Evolutionary conservation across 2,888 invertebrate genomes (phyloP).

Genomic region (Lasius platythorax): DNA sequence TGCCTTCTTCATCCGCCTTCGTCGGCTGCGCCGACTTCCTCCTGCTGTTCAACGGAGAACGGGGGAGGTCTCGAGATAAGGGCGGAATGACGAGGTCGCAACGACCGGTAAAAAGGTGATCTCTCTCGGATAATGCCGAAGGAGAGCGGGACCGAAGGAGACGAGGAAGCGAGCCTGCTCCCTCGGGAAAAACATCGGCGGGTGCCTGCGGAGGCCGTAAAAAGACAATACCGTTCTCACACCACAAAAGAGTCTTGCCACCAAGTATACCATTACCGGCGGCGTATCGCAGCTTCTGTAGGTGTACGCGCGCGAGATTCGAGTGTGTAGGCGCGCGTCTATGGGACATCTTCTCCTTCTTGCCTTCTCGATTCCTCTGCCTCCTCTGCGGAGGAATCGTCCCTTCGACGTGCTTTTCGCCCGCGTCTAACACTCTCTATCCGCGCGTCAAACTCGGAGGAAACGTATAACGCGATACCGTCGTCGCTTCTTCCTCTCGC

Average conservation of each 20-base stretch:
- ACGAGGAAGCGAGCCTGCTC: conserved; percentile 65
- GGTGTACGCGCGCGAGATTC: conserved; percentile 30
- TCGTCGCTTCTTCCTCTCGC: conserved; percentile 38
- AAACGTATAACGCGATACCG: conserved; percentile 47
- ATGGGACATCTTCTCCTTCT: conserved; percentile 12
- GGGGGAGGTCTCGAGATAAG: conserved; percentile 82
- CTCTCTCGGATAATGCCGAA: conserved; percentile 82
- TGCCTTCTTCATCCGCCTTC: conserved; percentile 65
- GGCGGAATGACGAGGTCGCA: conserved; percentile 85
- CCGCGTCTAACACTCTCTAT: conserved; percentile 18
- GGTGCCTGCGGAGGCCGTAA: conserved; percentile 82
- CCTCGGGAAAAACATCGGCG: conserved; percentile 72
- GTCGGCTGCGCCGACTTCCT: conserved; percentile 63
- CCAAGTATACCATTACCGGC: conserved; percentile 72
- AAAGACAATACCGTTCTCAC: conserved; percentile 84
- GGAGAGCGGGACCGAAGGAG: conserved; percentile 62
- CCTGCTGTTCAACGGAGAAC: conserved; percentile 55
- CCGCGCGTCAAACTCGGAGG: conserved; percentile 31
- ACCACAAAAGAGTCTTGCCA: conserved; percentile 77
- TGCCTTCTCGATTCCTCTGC: not conserved
- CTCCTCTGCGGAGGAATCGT: conserved; percentile 17
- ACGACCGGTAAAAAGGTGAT: conserved; percentile 86
- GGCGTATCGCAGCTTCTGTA: conserved; percentile 46
- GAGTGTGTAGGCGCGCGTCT: conserved; percentile 35
- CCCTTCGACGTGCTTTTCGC: conserved; percentile 34